These are phyloP conservation scores for Amiota minor DNA, from an alignment of 2,888 invertebrate species.

Conservation along the genomic window DNA sequence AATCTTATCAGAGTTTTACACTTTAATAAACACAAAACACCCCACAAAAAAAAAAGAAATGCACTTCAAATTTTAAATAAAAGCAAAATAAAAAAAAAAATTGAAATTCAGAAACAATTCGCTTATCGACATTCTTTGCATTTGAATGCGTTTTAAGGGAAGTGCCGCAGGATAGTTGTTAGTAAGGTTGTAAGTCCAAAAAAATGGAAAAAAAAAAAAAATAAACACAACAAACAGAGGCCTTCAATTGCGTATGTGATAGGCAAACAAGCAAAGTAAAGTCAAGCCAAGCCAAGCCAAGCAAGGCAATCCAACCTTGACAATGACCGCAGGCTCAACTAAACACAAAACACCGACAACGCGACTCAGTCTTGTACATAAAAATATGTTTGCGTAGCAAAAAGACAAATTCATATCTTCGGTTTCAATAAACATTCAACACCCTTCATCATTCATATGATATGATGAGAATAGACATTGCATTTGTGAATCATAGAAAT, in stretches of 20 bases:
- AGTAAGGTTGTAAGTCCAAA: no score
- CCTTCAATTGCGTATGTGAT: background rate
- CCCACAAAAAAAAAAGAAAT: background rate
- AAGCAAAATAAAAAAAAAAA: background rate
- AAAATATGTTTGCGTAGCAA: no score
- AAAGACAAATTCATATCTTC: no score
- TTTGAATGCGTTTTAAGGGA: constrained; percentile 1
- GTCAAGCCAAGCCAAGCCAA: no score
- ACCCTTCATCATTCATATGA: no score
- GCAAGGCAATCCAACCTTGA: constrained; percentile 9
- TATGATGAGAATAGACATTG: no score
- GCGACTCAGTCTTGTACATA: no score
- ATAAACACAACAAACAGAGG: background rate
- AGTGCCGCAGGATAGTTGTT: background rate
- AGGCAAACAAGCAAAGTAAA: background rate
- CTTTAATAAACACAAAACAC: background rate
- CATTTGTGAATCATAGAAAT: no score
- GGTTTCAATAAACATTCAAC: no score
- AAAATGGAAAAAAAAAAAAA: background rate
- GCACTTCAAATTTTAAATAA: background rate
- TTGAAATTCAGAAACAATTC: background rate
- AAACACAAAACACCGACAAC: background rate
- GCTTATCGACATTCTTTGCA: constrained; percentile 5
- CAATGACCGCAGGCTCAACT: constrained; percentile 4
- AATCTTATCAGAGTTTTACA: constrained; percentile 9